Percentiles rank a stretch among this genome's conserved stretches.
phyloP scores from a whole-genome alignment of 2,113 vertebrate species.

The Bubo bubo region DNA sequence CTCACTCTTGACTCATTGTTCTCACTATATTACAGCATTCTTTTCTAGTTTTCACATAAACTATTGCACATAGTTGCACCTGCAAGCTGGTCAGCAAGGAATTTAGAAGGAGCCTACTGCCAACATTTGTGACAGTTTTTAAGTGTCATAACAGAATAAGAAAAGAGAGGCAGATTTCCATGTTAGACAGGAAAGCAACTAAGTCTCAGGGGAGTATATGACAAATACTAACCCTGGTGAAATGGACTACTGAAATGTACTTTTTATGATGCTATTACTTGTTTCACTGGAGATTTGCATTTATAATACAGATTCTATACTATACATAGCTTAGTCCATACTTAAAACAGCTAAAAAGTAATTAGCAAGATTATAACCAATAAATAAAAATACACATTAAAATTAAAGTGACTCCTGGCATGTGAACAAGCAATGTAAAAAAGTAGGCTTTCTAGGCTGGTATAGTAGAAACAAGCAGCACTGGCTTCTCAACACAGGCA shows the following conservation, averaged over 20 bases:
- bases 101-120: neutral
- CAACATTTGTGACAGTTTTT: neutral
- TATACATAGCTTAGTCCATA: neutral
- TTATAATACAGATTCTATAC: neutral
- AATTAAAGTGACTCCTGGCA: neutral
- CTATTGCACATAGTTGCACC: neutral
- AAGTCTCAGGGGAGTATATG: neutral
- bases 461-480: neutral
- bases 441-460: neutral
- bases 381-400: neutral
- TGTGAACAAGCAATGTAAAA: neutral
- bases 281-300: neutral
- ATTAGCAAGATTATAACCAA: neutral
- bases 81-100: neutral
- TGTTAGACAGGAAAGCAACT: neutral
- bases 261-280: neutral
- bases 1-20: neutral
- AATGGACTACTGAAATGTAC: neutral
- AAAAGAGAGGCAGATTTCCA: neutral
- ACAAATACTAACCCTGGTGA: neutral
- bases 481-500: neutral
- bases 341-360: neutral
- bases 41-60: neutral
- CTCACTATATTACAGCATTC: neutral
- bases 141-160: neutral